Evolutionary conservation across 1,140 invertebrate species (phyloP).

Genomic region (Heliconius melpomene): DNA sequence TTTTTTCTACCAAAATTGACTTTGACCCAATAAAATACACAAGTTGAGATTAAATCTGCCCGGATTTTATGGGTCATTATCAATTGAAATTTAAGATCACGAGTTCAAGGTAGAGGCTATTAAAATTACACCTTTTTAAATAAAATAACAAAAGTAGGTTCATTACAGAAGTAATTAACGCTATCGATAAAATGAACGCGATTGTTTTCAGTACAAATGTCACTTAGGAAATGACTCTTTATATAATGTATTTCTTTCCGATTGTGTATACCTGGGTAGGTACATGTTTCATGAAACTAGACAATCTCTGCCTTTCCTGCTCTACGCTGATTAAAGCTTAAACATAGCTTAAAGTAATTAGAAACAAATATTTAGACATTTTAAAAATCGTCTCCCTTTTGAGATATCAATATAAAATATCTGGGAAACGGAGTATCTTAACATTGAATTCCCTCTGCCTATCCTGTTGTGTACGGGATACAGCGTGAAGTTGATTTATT

Average conservation of each 20-base stretch:
- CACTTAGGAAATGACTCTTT: background rate
- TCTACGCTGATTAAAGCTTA: no score
- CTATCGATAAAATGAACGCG: background rate
- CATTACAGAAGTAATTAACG: background rate
- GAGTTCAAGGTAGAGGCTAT: background rate
- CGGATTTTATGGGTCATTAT: slow-evolving; percentile 21
- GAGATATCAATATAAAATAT: background rate
- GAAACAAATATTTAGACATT: no score
- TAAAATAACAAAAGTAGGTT: slow-evolving; percentile 1
- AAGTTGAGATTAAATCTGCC: background rate
- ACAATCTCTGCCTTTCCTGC: no score
- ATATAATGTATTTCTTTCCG: no score
- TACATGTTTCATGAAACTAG: no score
- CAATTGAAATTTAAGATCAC: background rate
- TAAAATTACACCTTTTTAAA: background rate
- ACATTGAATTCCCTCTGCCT: no score
- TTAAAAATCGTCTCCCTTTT: background rate
- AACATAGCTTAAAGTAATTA: no score
- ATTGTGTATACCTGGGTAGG: no score
- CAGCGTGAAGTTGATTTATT: no score
- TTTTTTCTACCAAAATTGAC: slow-evolving; percentile 4
- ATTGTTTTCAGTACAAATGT: background rate
- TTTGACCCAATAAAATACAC: slow-evolving; percentile 23
- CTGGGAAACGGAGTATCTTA: no score
- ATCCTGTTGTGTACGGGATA: no score